Base-by-base conservation (phyloP, 1,140 invertebrate species). In the Patella vulgata region DNA sequence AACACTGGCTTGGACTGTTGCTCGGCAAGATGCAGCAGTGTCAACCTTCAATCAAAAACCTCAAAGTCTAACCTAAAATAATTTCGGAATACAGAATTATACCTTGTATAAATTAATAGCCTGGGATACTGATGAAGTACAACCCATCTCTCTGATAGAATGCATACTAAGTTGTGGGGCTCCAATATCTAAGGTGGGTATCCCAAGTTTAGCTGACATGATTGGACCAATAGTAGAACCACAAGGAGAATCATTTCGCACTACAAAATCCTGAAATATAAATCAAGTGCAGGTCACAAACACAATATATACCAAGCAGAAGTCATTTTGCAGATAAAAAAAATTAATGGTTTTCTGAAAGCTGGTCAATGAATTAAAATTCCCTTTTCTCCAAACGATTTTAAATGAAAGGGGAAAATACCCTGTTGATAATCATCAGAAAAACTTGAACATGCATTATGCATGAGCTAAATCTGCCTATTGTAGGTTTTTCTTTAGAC, bases 171-270 rank as follows among this genome's bases (percentile, higher is more conserved):
- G 71, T 66, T 86, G 85, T 4, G 86, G 78, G 4, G 77, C 79
- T 6, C 86, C 86, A 19, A 87, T 73, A 68, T 87, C 86, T 42
- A 87, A 72, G 3, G 86, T 86, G 17, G 77, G 76, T 52, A 86
- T 76, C 2, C 86, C 86, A 11, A 87, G 70, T 55, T 82, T 81
- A 21, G 85, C 71, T 2, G 86, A 80, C 70, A 87, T 77, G 57
- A 87, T 85, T 12, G 86, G 86, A 2, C 86, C 86, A 39, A 87
- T 85, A 11, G 86, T 87, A 19, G 78, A 82, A 19, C 86, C 86
- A 76, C 86, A 87, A 1, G 75, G 66, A 0, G 74, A 75, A 60
- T 86, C 85, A 69, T 87, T 86, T 25, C 77, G 76, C 11, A 86
- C 81, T 25, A 86, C 82, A 75, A 87, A 81, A 60, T 87, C 84